A percentile compares a stretch with the other conserved stretches of the same genome.
phyloP scores from a whole-genome alignment of 2,113 vertebrate genomes.

The Otis tarda region DNA sequence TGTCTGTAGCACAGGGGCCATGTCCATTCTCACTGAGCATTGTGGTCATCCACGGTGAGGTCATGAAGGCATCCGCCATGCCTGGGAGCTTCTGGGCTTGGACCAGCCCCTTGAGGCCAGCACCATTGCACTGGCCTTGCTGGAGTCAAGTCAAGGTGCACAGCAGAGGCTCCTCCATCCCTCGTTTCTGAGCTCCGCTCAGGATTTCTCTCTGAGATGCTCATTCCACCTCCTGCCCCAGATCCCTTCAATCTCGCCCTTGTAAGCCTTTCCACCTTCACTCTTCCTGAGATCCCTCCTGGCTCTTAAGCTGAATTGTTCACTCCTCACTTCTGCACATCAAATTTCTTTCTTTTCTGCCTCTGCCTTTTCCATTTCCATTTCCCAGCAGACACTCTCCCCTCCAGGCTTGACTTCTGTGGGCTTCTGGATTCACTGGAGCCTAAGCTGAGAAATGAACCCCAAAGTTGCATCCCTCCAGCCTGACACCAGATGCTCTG shows the following conservation, averaged over 20 bases:
- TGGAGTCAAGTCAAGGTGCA: not conserved
- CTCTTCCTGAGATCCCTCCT: not conserved
- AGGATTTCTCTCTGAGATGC: not conserved
- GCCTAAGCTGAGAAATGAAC: not conserved
- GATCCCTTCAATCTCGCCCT: not conserved
- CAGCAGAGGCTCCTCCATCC: not conserved
- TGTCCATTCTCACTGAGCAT: not conserved
- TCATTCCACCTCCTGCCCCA: not conserved
- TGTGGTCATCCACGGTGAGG: not conserved
- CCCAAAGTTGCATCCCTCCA: not conserved
- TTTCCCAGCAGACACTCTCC: not conserved
- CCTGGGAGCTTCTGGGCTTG: not conserved
- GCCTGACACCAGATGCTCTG: not conserved
- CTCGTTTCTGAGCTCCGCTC: not conserved
- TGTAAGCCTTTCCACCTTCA: not conserved
- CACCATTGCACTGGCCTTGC: not conserved
- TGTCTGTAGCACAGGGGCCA: fast-evolving
- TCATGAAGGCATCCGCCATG: not conserved
- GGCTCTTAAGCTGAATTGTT: not conserved
- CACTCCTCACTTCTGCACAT: not conserved
- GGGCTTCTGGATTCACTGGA: not conserved
- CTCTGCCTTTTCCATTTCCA: not conserved
- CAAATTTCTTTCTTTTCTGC: not conserved
- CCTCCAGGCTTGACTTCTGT: not conserved
- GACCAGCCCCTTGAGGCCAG: not conserved